Percentiles rank a stretch among this genome's conserved stretches.
Evolutionary conservation across 2,113 vertebrate genomes (phyloP).

Genomic region (Lota lota): DNA sequence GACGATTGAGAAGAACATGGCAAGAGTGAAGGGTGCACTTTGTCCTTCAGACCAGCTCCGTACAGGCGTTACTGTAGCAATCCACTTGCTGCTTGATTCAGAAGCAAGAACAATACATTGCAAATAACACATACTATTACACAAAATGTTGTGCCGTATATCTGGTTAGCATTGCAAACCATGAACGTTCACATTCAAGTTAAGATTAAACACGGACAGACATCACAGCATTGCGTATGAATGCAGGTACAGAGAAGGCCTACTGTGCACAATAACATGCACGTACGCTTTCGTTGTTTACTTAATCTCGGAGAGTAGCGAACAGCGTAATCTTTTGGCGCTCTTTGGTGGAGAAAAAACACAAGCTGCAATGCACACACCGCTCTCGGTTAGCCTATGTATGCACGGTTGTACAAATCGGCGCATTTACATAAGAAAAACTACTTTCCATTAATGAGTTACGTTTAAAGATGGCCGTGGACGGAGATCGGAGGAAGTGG

Average conservation of each 20-base stretch:
- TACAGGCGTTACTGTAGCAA: conserved; percentile 29
- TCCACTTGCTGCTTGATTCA: conserved; percentile 56
- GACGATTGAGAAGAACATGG: neutral
- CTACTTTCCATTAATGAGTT: conserved; percentile 74
- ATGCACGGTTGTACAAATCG: conserved; percentile 15
- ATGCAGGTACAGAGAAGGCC: conserved; percentile 1
- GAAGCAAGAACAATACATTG: neutral
- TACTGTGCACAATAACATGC: conserved; percentile 29
- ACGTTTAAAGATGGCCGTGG: conserved; percentile 78
- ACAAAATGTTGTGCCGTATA: neutral
- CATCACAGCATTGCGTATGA: conserved; percentile 1
- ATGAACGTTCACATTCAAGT: neutral
- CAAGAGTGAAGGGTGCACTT: neutral
- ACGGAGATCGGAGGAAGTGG: conserved; percentile 76
- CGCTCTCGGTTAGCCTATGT: conserved; percentile 27
- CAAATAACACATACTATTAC: neutral
- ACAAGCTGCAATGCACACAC: conserved; percentile 23
- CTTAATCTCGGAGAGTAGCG: conserved; percentile 46
- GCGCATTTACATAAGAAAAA: conserved; percentile 50
- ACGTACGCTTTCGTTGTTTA: conserved; percentile 60
- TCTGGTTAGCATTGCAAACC: neutral
- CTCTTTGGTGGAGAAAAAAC: conserved; percentile 23
- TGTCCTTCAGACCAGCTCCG: conserved; percentile 35
- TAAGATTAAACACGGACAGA: too few relatives aligned
- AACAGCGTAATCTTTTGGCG: conserved; percentile 26